Percentiles rank a stretch among this genome's conserved stretches.
Evolutionary conservation across 2,797 vertebrate genomes (phyloP).

Genomic region (Vespertilio murinus): DNA sequence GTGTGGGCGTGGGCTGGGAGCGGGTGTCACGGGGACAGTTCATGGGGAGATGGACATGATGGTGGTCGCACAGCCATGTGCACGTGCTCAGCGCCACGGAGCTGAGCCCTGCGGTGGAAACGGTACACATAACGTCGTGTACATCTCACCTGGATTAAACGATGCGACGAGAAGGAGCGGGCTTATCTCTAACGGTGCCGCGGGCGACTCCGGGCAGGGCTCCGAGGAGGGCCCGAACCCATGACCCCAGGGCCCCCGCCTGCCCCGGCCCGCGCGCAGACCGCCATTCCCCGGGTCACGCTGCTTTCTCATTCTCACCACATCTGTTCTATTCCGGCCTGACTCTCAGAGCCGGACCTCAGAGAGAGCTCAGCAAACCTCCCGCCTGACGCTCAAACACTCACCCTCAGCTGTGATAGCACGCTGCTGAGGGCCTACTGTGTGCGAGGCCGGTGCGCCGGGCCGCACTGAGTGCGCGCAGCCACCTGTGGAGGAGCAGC

Average conservation of each 20-base stretch:
- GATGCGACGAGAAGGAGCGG: background rate
- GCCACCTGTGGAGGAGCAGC: rapidly evolving
- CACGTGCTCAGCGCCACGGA: rapidly evolving
- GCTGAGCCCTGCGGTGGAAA: rapidly evolving
- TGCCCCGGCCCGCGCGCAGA: background rate
- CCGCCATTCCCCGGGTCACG: rapidly evolving
- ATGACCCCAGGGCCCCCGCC: background rate
- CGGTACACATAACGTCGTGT: rapidly evolving
- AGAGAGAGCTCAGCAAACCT: background rate
- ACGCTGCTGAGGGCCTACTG: rapidly evolving
- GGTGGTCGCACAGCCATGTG: rapidly evolving
- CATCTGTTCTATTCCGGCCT: rapidly evolving
- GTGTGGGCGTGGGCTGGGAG: rapidly evolving
- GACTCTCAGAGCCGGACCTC: background rate
- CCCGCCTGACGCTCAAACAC: background rate
- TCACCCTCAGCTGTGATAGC: rapidly evolving
- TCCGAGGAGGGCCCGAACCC: background rate
- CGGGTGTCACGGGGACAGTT: background rate
- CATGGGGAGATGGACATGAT: background rate
- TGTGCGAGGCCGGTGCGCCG: background rate
- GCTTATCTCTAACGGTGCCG: rapidly evolving
- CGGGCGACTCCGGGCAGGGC: rapidly evolving
- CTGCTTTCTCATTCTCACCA: background rate
- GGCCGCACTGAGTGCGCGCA: too few relatives aligned
- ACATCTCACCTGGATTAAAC: background rate